Base-by-base conservation (phyloP, 2,797 vertebrate genomes). In the Nyctibius grandis region DNA sequence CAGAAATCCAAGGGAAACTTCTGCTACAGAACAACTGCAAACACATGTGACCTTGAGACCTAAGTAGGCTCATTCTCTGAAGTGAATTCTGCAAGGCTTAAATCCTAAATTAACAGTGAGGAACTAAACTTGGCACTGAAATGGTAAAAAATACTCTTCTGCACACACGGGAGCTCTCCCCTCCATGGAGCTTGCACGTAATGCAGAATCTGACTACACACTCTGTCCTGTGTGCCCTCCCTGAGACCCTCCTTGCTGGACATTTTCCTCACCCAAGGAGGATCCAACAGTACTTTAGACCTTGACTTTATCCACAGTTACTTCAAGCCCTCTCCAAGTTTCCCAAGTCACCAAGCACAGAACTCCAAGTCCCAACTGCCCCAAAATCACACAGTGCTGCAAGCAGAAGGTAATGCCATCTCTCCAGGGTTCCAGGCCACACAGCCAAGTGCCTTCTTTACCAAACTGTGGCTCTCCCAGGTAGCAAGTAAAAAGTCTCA, bases 401-500 rank as follows among this genome's bases (percentile, higher is more conserved):
- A 68, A 57, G 47, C 45, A 68, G 76, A 59, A 73, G 44, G 19
- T 11, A 59, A 33, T 4, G 6, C 9, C 20, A 54, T 26, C 45
- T 31, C 63, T 51, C 31, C 44, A 50, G 13, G 7, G 21, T 15
- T 77, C 57, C 59, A 63, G 40, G 29, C 33, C 42, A 40, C 3
- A 7, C 4, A 56, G 44, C 20, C 77, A 85, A 10, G 21, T 6
- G 7, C 31, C 16, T 26, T 34, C 36, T 61, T 54, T 65, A 76
- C 31, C 14, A 1, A 63, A 42, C 15, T 74, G 31, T 4, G 13
- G 9, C 50, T 70, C 45, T 53, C 50, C 53, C 21, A 47, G 3
- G 5, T 28, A 29, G 26, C 15, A 88, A 61, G 19, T 17, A 90
- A 64, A 60, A 51, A 57, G 83, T 56, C 97, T 98, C 95, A 99